Percentiles rank a stretch among this genome's conserved stretches.
These are phyloP conservation scores for Mactromeris polynyma DNA, from an alignment of 2,888 invertebrate genomes.

Conservation along the genomic window DNA sequence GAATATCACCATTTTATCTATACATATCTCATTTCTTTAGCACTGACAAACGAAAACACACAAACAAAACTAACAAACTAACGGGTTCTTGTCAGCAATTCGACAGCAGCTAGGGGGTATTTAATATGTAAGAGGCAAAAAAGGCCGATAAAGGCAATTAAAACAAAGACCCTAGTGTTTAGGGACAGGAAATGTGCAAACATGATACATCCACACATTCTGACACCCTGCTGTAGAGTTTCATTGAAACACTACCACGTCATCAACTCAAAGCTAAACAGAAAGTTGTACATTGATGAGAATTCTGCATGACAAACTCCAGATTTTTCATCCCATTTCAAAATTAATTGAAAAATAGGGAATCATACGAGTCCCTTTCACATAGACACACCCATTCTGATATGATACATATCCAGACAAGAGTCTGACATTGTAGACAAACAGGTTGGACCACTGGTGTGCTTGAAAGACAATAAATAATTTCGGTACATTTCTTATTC, in stretches of 20 bases:
- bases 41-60: no score
- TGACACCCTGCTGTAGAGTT: neutral
- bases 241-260: neutral
- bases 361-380: neutral
- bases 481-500: no score
- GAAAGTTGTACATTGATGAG: neutral
- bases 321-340: neutral
- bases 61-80: neutral
- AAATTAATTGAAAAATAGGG: neutral
- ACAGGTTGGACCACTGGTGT: no score
- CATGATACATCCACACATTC: neutral
- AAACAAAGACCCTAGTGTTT: neutral
- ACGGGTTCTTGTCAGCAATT: neutral
- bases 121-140: neutral
- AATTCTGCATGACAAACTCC: neutral
- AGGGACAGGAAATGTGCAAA: conserved; percentile 8
- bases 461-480: no score
- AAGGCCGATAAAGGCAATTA: conserved; percentile 1
- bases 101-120: neutral
- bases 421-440: no score
- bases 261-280: neutral
- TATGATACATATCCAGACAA: no score
- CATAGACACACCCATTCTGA: neutral
- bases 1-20: no score
- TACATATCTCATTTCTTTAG: no score